A percentile compares a stretch with the other conserved stretches of the same genome.
phyloP scores from a whole-genome alignment of 1,140 invertebrate genomes.

The Hylyphantes graminicola region DNA sequence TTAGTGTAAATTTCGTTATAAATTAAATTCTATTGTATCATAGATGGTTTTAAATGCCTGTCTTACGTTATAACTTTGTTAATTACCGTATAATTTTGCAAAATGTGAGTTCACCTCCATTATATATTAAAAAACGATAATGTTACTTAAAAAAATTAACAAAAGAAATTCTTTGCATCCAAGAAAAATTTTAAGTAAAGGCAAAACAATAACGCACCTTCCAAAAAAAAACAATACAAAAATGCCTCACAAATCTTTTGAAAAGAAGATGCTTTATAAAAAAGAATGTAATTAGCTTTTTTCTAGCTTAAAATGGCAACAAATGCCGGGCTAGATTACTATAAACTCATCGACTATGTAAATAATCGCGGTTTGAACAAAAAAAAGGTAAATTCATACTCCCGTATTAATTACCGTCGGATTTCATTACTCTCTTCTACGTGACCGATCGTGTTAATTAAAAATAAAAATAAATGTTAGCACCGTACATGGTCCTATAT shows the following conservation, averaged over 20 bases:
- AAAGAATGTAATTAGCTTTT: slow-evolving; percentile 51
- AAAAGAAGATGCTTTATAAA: slow-evolving; percentile 16
- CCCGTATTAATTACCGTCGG: slow-evolving; percentile 38
- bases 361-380: slow-evolving; percentile 21
- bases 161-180: slow-evolving; percentile 11
- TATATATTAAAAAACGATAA: no score
- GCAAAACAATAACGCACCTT: slow-evolving; percentile 22
- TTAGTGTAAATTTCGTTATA: no score
- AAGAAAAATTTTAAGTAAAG: neutral
- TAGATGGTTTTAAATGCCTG: no score
- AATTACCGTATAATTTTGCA: no score
- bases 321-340: slow-evolving; percentile 11
- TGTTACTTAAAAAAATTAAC: no score
- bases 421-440: slow-evolving; percentile 34
- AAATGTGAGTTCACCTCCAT: no score
- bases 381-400: slow-evolving; percentile 29
- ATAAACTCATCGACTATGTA: slow-evolving; percentile 43
- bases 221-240: slow-evolving; percentile 2
- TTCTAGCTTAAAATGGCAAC: slow-evolving; percentile 15
- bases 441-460: slow-evolving; percentile 41
- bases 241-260: slow-evolving; percentile 13
- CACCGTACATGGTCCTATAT: slow-evolving; percentile 11
- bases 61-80: no score
- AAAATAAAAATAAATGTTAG: slow-evolving; percentile 46
- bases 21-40: no score